Percentiles rank a stretch among this genome's conserved stretches.
These are phyloP conservation scores for Archilochus colubris DNA, from an alignment of 2,113 vertebrate genomes.

Conservation along the genomic window DNA sequence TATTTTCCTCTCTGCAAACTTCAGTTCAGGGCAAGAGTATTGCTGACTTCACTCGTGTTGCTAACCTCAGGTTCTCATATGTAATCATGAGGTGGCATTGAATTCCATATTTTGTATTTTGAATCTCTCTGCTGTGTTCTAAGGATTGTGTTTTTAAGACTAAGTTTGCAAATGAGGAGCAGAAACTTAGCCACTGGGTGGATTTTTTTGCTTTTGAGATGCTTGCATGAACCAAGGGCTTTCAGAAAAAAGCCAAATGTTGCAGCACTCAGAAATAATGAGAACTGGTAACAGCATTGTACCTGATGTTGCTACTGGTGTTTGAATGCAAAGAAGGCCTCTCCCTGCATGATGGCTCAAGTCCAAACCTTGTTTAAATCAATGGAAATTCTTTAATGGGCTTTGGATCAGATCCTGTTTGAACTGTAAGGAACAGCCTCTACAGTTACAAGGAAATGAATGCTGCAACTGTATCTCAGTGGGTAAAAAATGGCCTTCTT, in stretches of 20 bases:
- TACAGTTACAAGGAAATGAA: background rate
- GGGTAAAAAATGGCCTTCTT: background rate
- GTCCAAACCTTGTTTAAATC: constrained; percentile 27
- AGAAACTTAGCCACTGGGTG: background rate
- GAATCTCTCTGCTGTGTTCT: background rate
- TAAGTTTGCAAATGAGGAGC: background rate
- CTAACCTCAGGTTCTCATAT: background rate
- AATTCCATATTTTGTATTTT: background rate
- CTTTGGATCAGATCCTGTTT: constrained; percentile 52
- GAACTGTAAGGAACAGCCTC: constrained; percentile 14
- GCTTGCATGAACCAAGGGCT: background rate
- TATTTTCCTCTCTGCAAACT: background rate
- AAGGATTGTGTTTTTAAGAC: background rate
- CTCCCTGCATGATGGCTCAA: background rate
- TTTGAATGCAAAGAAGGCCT: background rate
- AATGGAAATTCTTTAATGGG: constrained; percentile 54
- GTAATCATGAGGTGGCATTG: background rate
- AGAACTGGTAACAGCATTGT: background rate
- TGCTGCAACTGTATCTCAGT: background rate
- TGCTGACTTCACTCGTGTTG: background rate
- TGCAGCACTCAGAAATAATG: background rate
- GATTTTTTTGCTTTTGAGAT: background rate
- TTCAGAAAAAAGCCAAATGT: background rate
- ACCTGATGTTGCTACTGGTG: background rate
- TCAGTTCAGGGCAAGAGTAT: background rate